These are phyloP conservation scores for Anguilla pacifica DNA, from an alignment of 2,797 vertebrate genomes.

Conservation along the genomic window DNA sequence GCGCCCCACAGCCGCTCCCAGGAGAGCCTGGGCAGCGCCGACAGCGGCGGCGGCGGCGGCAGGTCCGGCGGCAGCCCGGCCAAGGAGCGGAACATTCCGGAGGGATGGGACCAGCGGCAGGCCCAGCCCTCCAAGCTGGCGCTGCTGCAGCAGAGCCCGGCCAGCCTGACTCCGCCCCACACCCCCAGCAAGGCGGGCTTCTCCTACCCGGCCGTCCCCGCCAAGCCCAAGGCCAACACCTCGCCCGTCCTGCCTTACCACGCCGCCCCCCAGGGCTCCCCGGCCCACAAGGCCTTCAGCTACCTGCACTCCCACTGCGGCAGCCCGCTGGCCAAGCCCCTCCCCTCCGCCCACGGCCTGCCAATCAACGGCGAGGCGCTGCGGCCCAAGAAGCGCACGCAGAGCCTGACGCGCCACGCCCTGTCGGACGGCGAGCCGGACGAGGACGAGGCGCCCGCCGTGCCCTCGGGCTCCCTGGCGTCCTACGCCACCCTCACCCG, in stretches of 20 bases:
- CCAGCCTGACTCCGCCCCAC: conserved; percentile 68
- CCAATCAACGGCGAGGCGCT: conserved; percentile 31
- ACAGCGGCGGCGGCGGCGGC: conserved; percentile 56
- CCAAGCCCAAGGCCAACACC: conserved; percentile 59
- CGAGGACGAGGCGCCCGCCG: conserved; percentile 75
- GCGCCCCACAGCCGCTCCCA: conserved; percentile 65
- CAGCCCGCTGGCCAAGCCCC: conserved; percentile 17
- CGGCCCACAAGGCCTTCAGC: conserved; percentile 69
- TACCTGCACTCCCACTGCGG: conserved; percentile 68
- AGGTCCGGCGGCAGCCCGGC: conserved; percentile 61
- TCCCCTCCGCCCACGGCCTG: conserved; percentile 46
- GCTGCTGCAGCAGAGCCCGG: conserved; percentile 35
- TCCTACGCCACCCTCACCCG: conserved; percentile 89
- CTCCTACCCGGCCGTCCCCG: conserved; percentile 73
- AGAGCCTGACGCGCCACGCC: conserved; percentile 83
- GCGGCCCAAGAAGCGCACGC: conserved; percentile 80
- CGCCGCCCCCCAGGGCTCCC: conserved; percentile 44
- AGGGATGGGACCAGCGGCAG: conserved; percentile 77
- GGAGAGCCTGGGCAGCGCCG: conserved; percentile 68
- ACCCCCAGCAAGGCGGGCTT: conserved; percentile 78
- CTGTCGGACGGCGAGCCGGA: conserved; percentile 86
- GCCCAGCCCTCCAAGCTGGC: conserved; percentile 45
- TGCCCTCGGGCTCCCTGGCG: conserved; percentile 67
- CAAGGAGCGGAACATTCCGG: conserved; percentile 85
- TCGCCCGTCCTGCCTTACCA: conserved; percentile 54